Evolutionary conservation across 2,797 vertebrate genomes (phyloP).

Genomic region (Furcifer pardalis): DNA sequence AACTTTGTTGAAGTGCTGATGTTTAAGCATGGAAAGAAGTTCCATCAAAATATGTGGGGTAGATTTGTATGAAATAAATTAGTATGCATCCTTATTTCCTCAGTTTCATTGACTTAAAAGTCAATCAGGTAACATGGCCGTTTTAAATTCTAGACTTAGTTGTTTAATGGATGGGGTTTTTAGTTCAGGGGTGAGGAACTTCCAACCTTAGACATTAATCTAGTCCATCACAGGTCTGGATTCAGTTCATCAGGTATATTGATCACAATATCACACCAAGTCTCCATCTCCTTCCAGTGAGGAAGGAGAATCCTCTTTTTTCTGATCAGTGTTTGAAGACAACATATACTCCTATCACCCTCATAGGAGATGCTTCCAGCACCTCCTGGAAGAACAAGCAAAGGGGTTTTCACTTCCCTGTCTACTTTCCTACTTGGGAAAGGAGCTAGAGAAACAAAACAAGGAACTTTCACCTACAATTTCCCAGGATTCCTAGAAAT

Average conservation of each 20-base stretch:
- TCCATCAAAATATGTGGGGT: neutral
- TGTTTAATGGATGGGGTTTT: neutral
- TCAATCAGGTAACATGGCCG: neutral
- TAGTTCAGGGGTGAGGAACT: no score
- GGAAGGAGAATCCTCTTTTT: neutral
- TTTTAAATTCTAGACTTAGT: neutral
- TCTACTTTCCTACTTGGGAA: no score
- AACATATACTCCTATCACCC: no score
- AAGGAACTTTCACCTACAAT: neutral
- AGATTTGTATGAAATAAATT: neutral
- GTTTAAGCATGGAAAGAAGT: neutral
- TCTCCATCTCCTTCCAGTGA: neutral
- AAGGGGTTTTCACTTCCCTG: no score
- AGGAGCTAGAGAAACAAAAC: no score
- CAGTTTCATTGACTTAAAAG: neutral
- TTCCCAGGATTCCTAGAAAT: neutral
- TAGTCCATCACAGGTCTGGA: neutral
- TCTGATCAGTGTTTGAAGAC: neutral
- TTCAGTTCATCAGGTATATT: neutral
- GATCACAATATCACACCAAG: neutral
- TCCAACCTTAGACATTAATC: neutral
- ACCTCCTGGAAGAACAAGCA: no score
- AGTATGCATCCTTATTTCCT: neutral
- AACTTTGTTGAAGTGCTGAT: neutral
- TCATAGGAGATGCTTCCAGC: neutral